Evolutionary conservation across 2,797 vertebrate genomes (phyloP).

Genomic region (Lacerta agilis): DNA sequence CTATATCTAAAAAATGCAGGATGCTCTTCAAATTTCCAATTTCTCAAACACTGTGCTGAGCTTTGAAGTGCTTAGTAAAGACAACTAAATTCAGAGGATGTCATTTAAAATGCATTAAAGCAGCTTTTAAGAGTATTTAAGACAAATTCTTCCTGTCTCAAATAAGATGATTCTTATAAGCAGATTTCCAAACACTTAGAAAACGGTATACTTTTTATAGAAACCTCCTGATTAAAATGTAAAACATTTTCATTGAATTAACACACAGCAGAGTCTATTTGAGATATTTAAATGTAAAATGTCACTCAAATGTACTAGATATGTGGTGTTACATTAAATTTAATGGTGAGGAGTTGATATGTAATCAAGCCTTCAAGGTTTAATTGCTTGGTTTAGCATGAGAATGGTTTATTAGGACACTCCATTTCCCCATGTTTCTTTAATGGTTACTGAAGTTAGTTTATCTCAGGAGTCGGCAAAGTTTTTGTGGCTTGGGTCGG

Average conservation of each 20-base stretch:
- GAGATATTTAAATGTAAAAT: slow-evolving; percentile 45
- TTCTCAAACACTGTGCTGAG: slow-evolving; percentile 49
- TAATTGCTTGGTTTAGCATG: slow-evolving; percentile 36
- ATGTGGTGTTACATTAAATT: slow-evolving; percentile 19
- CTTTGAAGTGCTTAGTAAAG: slow-evolving; percentile 62
- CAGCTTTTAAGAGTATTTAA: slow-evolving; percentile 50
- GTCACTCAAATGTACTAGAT: slow-evolving; percentile 31
- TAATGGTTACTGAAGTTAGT: slow-evolving; percentile 47
- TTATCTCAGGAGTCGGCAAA: not conserved
- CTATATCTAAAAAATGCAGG: slow-evolving; percentile 56
- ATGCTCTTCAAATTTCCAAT: slow-evolving; percentile 34
- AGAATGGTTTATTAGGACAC: slow-evolving; percentile 18
- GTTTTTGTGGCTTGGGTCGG: no score
- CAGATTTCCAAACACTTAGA: slow-evolving; percentile 58
- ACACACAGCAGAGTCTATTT: slow-evolving; percentile 53
- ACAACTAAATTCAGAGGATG: slow-evolving; percentile 54
- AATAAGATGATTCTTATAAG: slow-evolving; percentile 53
- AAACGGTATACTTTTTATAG: slow-evolving; percentile 44
- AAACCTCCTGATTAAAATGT: slow-evolving; percentile 49
- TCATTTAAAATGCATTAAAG: slow-evolving; percentile 63
- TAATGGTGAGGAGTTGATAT: slow-evolving; percentile 38
- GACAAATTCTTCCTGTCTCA: slow-evolving; percentile 46
- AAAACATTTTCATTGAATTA: slow-evolving; percentile 48
- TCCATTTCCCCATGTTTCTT: slow-evolving; percentile 26
- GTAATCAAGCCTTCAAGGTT: slow-evolving; percentile 44